Evolutionary conservation across 1,140 invertebrate species (phyloP).

Genomic region (Drosophila rufa): DNA sequence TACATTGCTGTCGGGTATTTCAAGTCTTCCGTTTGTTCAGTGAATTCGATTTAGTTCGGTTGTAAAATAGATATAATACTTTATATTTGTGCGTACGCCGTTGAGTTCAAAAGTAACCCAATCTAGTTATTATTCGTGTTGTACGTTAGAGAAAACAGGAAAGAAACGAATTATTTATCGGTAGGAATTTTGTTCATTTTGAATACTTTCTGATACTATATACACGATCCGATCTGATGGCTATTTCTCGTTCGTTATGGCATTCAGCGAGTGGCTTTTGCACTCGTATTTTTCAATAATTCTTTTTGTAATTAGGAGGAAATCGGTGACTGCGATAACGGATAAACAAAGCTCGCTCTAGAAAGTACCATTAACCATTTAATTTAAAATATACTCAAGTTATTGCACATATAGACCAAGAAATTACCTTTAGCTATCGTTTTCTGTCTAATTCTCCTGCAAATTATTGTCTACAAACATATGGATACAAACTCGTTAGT

Average conservation of each 20-base stretch:
- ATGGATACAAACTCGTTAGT: slow-evolving; percentile 56
- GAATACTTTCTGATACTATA: slow-evolving; percentile 70
- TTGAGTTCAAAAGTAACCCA: slow-evolving; percentile 54
- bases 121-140: slow-evolving; percentile 43
- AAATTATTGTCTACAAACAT: slow-evolving; percentile 83
- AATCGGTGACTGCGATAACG: slow-evolving; percentile 21
- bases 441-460: slow-evolving; percentile 59
- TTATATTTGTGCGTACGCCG: slow-evolving; percentile 70
- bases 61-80: slow-evolving; percentile 73
- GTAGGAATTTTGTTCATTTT: slow-evolving; percentile 78
- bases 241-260: slow-evolving; percentile 4
- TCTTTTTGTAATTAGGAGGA: slow-evolving; percentile 12
- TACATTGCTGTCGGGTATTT: slow-evolving; percentile 67
- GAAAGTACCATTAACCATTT: slow-evolving; percentile 35
- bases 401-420: slow-evolving; percentile 36
- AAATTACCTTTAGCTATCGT: slow-evolving; percentile 63
- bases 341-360: slow-evolving; percentile 47
- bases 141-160: slow-evolving; percentile 39
- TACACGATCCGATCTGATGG: slow-evolving; percentile 58
- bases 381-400: slow-evolving; percentile 32
- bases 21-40: slow-evolving; percentile 75
- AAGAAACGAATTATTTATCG: slow-evolving; percentile 65
- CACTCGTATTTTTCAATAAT: slow-evolving; percentile 14
- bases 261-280: slow-evolving; percentile 12
- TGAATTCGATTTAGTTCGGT: slow-evolving; percentile 47